Evolutionary conservation across 2,797 vertebrate genomes (phyloP).

Genomic region (Sus cebifrons): DNA sequence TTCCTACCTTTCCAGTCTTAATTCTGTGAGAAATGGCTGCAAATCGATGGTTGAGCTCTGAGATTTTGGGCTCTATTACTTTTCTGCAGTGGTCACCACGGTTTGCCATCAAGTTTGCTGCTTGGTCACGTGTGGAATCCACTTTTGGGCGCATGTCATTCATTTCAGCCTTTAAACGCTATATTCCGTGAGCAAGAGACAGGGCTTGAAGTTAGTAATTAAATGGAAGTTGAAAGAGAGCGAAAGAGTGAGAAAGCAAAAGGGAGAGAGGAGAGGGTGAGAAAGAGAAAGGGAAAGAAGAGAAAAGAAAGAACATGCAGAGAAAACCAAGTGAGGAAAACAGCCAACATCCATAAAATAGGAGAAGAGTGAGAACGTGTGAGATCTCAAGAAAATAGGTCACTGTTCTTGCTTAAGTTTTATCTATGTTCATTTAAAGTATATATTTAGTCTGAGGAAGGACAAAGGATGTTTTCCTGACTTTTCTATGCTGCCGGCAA

Average conservation of each 20-base stretch:
- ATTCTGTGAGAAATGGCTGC: conserved; percentile 94
- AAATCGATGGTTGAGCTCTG: conserved; percentile 95
- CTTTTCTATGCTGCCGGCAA: neutral
- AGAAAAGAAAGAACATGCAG: neutral
- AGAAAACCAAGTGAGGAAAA: conserved; percentile 72
- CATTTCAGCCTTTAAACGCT: conserved; percentile 97
- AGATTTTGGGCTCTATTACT: conserved; percentile 94
- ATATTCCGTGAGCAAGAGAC: conserved; percentile 91
- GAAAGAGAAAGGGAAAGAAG: neutral
- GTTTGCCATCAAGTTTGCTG: conserved; percentile 95
- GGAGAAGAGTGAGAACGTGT: neutral
- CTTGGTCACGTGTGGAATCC: conserved; percentile 94
- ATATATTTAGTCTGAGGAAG: neutral
- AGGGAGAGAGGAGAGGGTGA: neutral
- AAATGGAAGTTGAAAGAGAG: conserved; percentile 79
- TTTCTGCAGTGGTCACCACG: conserved; percentile 96
- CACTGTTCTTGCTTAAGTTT: neutral
- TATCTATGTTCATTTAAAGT: neutral
- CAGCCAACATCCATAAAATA: conserved; percentile 58
- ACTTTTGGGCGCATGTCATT: conserved; percentile 94
- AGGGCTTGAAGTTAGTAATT: conserved; percentile 91
- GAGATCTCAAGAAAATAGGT: neutral
- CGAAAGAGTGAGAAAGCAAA: neutral
- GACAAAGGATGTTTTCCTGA: neutral
- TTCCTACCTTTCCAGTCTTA: conserved; percentile 94